Evolutionary conservation across 2,797 vertebrate species (phyloP).

Genomic region (Spea hammondii): DNA sequence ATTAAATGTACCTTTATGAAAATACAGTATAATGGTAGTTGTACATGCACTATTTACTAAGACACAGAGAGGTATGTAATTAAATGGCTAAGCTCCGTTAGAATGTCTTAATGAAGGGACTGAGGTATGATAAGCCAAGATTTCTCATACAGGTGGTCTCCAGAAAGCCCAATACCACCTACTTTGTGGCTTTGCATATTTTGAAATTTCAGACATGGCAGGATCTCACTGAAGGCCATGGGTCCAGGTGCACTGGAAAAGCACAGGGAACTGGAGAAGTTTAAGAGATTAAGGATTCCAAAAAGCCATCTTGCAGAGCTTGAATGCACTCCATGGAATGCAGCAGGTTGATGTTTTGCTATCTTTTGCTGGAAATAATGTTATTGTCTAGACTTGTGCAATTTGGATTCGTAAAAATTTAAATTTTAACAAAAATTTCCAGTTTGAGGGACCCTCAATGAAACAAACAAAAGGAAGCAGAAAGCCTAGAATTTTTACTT

Average conservation of each 20-base stretch:
- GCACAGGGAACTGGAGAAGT: slow-evolving; percentile 41
- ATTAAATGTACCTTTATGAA: too few relatives aligned
- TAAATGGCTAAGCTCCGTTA: too few relatives aligned
- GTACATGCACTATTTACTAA: too few relatives aligned
- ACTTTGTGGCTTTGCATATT: slow-evolving; percentile 43
- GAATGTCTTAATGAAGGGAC: slow-evolving; percentile 51
- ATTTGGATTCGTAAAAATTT: too few relatives aligned
- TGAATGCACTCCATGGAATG: slow-evolving; percentile 7
- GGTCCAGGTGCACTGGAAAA: slow-evolving; percentile 47
- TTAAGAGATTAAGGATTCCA: slow-evolving; percentile 26
- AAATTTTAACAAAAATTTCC: too few relatives aligned
- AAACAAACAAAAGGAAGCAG: too few relatives aligned
- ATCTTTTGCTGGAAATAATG: background rate
- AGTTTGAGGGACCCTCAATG: too few relatives aligned
- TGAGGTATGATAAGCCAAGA: slow-evolving; percentile 48
- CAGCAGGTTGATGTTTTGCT: background rate
- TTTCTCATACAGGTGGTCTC: slow-evolving; percentile 56
- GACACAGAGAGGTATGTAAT: too few relatives aligned
- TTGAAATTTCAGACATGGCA: slow-evolving; percentile 17
- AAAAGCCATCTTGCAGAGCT: background rate
- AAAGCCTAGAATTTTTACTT: too few relatives aligned
- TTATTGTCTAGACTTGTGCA: background rate
- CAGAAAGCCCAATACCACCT: slow-evolving; percentile 44
- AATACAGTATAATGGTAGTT: too few relatives aligned
- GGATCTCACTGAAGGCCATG: background rate